Conservation (phyloP, 2,113 vertebrate genomes). For the Craseonycteris thonglongyai region DNA sequence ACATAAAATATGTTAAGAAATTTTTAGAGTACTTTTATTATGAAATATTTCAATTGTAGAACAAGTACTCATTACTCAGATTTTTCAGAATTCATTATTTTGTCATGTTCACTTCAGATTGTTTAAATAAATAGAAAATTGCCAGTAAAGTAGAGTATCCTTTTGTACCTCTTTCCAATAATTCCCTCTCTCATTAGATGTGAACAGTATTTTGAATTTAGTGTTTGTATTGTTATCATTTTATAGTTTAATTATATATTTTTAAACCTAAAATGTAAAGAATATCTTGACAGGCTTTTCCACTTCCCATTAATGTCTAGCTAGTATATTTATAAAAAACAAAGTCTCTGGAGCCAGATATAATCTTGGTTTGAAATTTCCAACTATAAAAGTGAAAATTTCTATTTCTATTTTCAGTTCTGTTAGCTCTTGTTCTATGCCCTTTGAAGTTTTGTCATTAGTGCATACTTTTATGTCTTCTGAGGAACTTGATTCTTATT, state of each 20-base stretch:
- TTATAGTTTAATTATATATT: neutral
- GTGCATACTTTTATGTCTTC: neutral
- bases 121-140: neutral
- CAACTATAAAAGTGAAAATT: neutral
- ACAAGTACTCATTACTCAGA: neutral
- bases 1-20: neutral
- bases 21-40: neutral
- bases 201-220: neutral
- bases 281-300: neutral
- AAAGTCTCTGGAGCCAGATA: neutral
- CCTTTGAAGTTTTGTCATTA: neutral
- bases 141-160: neutral
- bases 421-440: neutral
- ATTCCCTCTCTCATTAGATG: neutral
- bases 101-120: neutral
- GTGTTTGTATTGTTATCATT: neutral
- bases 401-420: neutral
- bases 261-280: neutral
- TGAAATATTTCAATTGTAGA: neutral
- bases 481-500: neutral
- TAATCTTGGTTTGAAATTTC: constrained; percentile 1
- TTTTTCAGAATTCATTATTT: constrained; percentile 5
- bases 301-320: neutral
- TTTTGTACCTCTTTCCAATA: neutral
- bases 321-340: neutral